These are phyloP conservation scores for Brachyrhaphis roseni DNA, from an alignment of 2,797 vertebrate species.

Conservation along the genomic window DNA sequence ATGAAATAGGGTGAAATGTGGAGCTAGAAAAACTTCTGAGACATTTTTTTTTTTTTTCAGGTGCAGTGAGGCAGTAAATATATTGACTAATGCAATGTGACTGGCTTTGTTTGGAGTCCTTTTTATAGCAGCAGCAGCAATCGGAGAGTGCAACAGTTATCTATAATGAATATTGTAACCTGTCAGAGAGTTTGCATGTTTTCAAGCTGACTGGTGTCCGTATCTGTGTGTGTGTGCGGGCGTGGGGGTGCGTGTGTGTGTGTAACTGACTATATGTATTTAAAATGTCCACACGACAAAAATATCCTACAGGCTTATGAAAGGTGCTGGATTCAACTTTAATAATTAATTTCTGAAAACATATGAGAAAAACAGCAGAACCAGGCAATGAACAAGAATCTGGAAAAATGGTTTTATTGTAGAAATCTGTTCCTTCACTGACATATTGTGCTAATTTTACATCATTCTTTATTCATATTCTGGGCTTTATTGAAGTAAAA, in stretches of 20 bases:
- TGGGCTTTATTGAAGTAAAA: constrained; percentile 14
- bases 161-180: constrained; percentile 18
- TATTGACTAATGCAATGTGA: constrained; percentile 68
- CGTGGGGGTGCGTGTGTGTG: background rate
- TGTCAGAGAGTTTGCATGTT: constrained; percentile 10
- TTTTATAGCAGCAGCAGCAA: constrained; percentile 43
- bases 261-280: background rate
- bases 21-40: background rate
- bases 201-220: background rate
- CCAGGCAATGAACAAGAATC: background rate
- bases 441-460: constrained; percentile 15
- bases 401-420: background rate
- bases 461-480: constrained; percentile 19
- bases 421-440: constrained; percentile 4
- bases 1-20: background rate
- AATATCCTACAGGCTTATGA: no score
- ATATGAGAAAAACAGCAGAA: background rate
- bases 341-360: background rate
- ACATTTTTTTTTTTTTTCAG: constrained; percentile 26
- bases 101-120: constrained; percentile 64
- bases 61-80: constrained; percentile 56
- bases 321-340: background rate
- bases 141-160: constrained; percentile 21
- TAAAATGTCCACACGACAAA: background rate
- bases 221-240: background rate